Conservation (phyloP, 2,113 vertebrate species). For the Oplegnathus fasciatus region DNA sequence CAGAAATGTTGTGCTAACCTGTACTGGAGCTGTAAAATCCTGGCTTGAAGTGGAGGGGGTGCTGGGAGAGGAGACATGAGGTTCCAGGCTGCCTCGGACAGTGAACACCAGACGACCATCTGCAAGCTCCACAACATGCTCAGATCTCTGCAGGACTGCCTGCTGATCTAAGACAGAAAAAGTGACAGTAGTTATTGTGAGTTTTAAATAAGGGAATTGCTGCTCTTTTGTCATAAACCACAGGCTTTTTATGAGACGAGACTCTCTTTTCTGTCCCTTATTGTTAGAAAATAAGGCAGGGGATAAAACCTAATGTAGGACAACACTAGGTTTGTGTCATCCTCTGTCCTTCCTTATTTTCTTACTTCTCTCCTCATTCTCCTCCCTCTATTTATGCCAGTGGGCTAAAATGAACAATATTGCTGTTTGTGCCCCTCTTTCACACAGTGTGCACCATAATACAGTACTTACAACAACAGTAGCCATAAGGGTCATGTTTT, state of each 20-base stretch:
- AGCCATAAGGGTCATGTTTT: background rate
- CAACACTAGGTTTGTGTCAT: background rate
- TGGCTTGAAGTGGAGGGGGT: background rate
- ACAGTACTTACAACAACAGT: background rate
- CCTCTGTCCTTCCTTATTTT: too few species aligned
- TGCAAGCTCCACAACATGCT: too few species aligned
- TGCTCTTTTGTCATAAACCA: too few species aligned
- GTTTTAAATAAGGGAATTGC: too few species aligned
- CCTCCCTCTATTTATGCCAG: background rate
- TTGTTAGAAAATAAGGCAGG: background rate
- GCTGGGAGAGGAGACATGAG: background rate
- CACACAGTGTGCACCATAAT: background rate
- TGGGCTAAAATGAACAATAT: background rate
- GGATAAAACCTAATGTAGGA: background rate
- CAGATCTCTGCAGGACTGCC: too few species aligned
- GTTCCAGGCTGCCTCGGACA: conserved; percentile 21
- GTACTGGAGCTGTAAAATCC: background rate
- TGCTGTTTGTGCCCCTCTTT: background rate
- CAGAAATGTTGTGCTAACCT: conserved; percentile 27
- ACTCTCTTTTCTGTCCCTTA: too few species aligned
- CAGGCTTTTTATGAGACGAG: too few species aligned
- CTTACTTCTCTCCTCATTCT: background rate
- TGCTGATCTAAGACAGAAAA: too few species aligned
- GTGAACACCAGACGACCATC: background rate
- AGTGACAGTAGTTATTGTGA: background rate